Conservation (phyloP, 2,888 invertebrate genomes). For the Brenthis ino region DNA sequence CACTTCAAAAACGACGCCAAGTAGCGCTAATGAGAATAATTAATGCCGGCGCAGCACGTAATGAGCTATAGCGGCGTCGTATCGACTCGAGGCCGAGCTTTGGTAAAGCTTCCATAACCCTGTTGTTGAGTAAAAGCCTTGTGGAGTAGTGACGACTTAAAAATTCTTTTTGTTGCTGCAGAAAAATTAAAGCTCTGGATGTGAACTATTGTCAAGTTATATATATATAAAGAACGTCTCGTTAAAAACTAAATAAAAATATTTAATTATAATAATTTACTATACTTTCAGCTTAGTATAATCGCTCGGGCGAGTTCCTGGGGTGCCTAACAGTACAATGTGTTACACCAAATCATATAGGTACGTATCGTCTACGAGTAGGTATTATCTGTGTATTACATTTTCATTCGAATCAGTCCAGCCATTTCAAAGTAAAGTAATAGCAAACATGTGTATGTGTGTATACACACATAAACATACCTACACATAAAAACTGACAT, state of each 20-base stretch:
- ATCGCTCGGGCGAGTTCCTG: no score
- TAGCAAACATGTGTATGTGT: no score
- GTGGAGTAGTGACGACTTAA: conserved; percentile 6
- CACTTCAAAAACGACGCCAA: conserved; percentile 31
- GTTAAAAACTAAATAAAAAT: neutral
- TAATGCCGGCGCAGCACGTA: conserved; percentile 45
- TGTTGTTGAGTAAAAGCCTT: conserved; percentile 18
- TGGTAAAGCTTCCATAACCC: conserved; percentile 22
- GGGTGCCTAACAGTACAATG: no score
- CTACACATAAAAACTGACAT: no score
- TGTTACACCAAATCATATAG: no score
- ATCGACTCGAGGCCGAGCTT: conserved; percentile 40
- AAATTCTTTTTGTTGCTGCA: conserved; percentile 14
- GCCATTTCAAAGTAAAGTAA: no score
- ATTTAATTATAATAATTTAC: no score
- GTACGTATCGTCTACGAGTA: no score
- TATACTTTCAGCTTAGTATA: no score
- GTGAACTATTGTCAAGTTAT: neutral
- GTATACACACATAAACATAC: no score
- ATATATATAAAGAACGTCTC: conserved; percentile 2
- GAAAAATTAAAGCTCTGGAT: conserved; percentile 14
- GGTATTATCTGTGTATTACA: no score
- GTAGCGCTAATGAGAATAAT: conserved; percentile 49
- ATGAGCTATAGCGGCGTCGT: conserved; percentile 47
- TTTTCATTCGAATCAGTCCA: no score